Conservation (phyloP, 1,140 invertebrate genomes). For the Drosophila tristis region DNA sequence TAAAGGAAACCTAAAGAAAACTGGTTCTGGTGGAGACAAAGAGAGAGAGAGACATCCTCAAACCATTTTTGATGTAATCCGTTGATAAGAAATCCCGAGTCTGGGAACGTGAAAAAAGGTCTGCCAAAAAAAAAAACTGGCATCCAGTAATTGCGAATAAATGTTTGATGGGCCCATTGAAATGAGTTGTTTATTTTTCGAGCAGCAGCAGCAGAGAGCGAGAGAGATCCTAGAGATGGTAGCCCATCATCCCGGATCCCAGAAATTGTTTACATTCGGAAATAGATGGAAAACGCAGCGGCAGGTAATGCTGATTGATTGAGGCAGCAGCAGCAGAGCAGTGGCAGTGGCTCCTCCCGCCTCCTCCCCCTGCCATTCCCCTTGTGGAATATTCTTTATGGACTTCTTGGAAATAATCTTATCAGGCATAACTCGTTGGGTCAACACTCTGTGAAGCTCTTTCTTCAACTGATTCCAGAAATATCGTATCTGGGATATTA, state of each 20-base stretch:
- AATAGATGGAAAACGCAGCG: slow-evolving; percentile 41
- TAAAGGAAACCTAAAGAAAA: slow-evolving; percentile 29
- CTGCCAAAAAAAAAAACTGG: slow-evolving; percentile 6
- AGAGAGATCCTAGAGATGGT: no score
- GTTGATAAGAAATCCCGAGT: slow-evolving; percentile 51
- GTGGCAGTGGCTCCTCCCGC: background rate
- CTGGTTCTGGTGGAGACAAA: slow-evolving; percentile 29
- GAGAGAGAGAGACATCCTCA: background rate
- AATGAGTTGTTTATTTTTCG: slow-evolving; percentile 39
- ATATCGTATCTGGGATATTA: background rate
- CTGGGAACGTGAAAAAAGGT: slow-evolving; percentile 41
- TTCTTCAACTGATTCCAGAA: slow-evolving; percentile 3
- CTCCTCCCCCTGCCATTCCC: no score
- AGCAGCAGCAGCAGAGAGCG: background rate
- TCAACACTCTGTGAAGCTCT: slow-evolving; percentile 14
- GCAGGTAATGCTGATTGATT: slow-evolving; percentile 53
- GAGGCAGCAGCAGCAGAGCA: slow-evolving; percentile 23
- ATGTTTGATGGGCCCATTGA: slow-evolving; percentile 33
- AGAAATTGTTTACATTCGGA: slow-evolving; percentile 43
- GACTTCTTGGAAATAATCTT: slow-evolving; percentile 50
- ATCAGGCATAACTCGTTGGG: slow-evolving; percentile 35
- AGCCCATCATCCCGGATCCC: slow-evolving; percentile 8
- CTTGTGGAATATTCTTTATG: slow-evolving; percentile 40
- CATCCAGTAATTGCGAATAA: slow-evolving; percentile 47
- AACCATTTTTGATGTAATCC: slow-evolving; percentile 54